These are phyloP conservation scores for Atrina japonica DNA, from an alignment of 2,888 invertebrate genomes.

Conservation along the genomic window DNA sequence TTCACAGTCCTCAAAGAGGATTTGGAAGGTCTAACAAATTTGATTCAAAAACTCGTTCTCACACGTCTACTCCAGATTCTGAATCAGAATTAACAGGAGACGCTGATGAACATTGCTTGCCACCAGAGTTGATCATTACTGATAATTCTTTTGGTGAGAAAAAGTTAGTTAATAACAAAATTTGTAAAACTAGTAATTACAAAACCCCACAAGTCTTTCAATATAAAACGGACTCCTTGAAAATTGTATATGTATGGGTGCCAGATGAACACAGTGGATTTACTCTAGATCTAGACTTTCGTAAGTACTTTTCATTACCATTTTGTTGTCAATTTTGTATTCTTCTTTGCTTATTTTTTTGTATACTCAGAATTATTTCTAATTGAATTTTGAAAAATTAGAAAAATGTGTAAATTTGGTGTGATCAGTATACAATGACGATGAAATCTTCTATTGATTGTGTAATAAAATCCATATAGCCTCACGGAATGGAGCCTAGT, in stretches of 20 bases:
- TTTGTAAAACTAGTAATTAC: conserved; percentile 60
- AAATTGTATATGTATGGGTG: conserved; percentile 66
- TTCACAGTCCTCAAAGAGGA: conserved; percentile 49
- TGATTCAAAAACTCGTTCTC: background rate
- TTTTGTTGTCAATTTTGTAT: too few relatives aligned
- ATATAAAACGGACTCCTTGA: conserved; percentile 63
- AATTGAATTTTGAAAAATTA: too few relatives aligned
- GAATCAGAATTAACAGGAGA: conserved; percentile 1
- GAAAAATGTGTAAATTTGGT: too few relatives aligned
- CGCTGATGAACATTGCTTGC: conserved; percentile 38
- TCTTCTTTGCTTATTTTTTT: too few relatives aligned
- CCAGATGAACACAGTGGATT: conserved; percentile 67
- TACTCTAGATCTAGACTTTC: conserved; percentile 59
- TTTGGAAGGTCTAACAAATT: background rate
- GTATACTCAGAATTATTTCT: too few relatives aligned
- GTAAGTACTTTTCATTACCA: conserved; percentile 18
- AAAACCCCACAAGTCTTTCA: conserved; percentile 69
- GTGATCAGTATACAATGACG: too few relatives aligned
- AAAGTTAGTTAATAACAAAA: conserved; percentile 32
- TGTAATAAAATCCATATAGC: too few relatives aligned
- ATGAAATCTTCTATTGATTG: too few relatives aligned
- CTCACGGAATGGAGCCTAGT: too few relatives aligned
- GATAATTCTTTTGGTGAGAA: conserved; percentile 38
- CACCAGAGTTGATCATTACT: conserved; percentile 59
- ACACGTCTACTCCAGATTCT: background rate